phyloP scores from a whole-genome alignment of 2,888 invertebrate genomes.

The Pocota personata region DNA sequence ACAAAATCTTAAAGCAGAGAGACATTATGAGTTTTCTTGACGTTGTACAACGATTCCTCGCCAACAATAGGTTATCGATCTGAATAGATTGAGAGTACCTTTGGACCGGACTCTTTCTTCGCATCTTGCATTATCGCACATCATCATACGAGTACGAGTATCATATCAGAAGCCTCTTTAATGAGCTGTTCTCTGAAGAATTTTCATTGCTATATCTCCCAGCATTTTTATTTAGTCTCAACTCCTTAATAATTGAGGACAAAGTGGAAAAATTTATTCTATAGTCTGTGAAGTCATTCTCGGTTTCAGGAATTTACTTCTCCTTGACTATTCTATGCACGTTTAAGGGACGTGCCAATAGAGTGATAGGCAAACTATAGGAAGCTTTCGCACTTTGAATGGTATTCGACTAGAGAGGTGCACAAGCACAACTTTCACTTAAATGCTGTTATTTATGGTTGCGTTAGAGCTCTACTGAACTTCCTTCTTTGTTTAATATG shows the following conservation, averaged over 20 bases:
- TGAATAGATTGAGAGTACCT: conserved; percentile 40
- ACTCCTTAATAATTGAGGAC: conserved; percentile 69
- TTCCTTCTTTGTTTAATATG: conserved; percentile 21
- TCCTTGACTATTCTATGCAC: conserved; percentile 55
- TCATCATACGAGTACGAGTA: conserved; percentile 18
- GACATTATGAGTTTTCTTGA: conserved; percentile 71
- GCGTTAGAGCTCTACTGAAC: neutral
- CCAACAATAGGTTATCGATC: conserved; percentile 63
- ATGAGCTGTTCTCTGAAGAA: conserved; percentile 64
- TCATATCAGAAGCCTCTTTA: conserved; percentile 45
- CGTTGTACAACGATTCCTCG: neutral
- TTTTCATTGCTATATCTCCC: conserved; percentile 52
- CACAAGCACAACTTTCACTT: conserved; percentile 71
- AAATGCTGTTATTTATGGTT: conserved; percentile 29
- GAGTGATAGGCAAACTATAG: conserved; percentile 38
- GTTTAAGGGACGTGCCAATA: conserved; percentile 66
- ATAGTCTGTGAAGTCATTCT: conserved; percentile 46
- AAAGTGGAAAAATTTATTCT: conserved; percentile 52
- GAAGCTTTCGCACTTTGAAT: conserved; percentile 29
- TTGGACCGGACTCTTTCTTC: neutral
- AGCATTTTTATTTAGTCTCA: conserved; percentile 44
- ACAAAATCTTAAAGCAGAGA: conserved; percentile 74
- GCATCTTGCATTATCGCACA: conserved; percentile 1
- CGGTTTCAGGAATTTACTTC: conserved; percentile 57
- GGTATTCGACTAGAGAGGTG: conserved; percentile 10